These are phyloP conservation scores for Wasmannia auropunctata DNA, from an alignment of 1,140 invertebrate species.

Conservation along the genomic window DNA sequence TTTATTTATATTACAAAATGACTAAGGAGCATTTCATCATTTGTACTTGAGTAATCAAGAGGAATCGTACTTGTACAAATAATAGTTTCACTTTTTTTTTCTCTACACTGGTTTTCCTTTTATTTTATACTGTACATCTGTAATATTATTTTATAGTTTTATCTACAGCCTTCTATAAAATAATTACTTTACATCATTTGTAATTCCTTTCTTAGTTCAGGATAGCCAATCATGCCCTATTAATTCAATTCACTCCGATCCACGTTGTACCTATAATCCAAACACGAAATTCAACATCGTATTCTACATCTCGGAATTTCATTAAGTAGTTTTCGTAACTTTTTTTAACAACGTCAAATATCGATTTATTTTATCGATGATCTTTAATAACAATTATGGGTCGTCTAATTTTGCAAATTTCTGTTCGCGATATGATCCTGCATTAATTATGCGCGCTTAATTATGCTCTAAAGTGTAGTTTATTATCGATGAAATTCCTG, in stretches of 20 bases:
- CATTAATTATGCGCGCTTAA: slow-evolving; percentile 46
- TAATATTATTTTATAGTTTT: slow-evolving; percentile 62
- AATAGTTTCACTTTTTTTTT: slow-evolving; percentile 50
- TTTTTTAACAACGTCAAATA: slow-evolving; percentile 42
- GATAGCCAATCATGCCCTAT: slow-evolving; percentile 36
- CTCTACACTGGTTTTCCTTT: slow-evolving; percentile 37
- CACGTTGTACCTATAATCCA: slow-evolving; percentile 27
- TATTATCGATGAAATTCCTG: slow-evolving; percentile 28
- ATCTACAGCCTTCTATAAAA: slow-evolving; percentile 69
- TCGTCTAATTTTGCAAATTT: slow-evolving; percentile 33
- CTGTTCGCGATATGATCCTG: slow-evolving; percentile 23
- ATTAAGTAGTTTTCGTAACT: background rate
- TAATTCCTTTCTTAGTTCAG: slow-evolving; percentile 43
- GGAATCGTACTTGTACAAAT: slow-evolving; percentile 66
- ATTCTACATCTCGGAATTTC: slow-evolving; percentile 18
- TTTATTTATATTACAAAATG: slow-evolving; percentile 71
- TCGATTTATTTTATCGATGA: slow-evolving; percentile 29
- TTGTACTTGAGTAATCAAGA: slow-evolving; percentile 74
- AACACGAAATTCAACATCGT: slow-evolving; percentile 18
- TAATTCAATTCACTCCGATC: slow-evolving; percentile 39
- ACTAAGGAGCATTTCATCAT: slow-evolving; percentile 72
- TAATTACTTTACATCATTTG: slow-evolving; percentile 60
- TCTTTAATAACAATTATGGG: background rate
- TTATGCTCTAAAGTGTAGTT: slow-evolving; percentile 45
- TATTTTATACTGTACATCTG: slow-evolving; percentile 69